Percentiles rank a stretch among this genome's conserved stretches.
Conservation (phyloP, 2,797 vertebrate genomes). For the Sebastes nivosus region DNA sequence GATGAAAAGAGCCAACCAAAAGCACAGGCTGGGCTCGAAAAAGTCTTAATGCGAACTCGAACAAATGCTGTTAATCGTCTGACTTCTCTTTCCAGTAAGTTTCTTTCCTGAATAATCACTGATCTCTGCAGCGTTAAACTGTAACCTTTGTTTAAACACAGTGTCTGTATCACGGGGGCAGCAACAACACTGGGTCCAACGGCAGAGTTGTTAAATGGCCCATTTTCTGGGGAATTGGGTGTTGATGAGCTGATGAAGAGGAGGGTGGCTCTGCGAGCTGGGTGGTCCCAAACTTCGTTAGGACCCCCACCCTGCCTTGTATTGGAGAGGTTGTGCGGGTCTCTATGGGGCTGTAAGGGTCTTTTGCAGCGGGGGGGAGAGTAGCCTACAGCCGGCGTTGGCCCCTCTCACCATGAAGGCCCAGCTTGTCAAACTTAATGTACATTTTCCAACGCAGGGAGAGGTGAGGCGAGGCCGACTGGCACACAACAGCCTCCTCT, state of each 20-base stretch:
- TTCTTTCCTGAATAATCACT: constrained; percentile 55
- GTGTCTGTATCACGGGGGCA: constrained; percentile 47
- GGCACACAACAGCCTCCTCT: constrained; percentile 77
- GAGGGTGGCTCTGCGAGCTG: constrained; percentile 73
- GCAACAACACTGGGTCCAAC: constrained; percentile 57
- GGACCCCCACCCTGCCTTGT: constrained; percentile 69
- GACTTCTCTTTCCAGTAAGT: constrained; percentile 59
- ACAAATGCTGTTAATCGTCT: constrained; percentile 63
- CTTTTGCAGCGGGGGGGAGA: constrained; percentile 68
- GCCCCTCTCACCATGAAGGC: constrained; percentile 79
- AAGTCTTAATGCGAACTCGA: constrained; percentile 54
- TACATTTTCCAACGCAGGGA: constrained; percentile 78
- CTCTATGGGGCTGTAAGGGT: constrained; percentile 78
- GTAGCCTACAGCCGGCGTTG: constrained; percentile 65
- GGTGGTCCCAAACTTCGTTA: constrained; percentile 75
- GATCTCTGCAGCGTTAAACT: constrained; percentile 45
- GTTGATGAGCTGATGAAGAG: constrained; percentile 85
- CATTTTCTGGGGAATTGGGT: constrained; percentile 82
- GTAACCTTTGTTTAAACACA: constrained; percentile 45
- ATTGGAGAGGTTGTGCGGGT: constrained; percentile 70
- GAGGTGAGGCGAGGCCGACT: constrained; percentile 75
- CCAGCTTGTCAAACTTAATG: constrained; percentile 82
- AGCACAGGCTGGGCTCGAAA: constrained; percentile 55
- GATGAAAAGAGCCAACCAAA: constrained; percentile 72
- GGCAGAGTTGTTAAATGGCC: constrained; percentile 72